A percentile compares a stretch with the other conserved stretches of the same genome.
Evolutionary conservation across 2,888 invertebrate genomes (phyloP).

Genomic region (Drosophila austrosaltans): DNA sequence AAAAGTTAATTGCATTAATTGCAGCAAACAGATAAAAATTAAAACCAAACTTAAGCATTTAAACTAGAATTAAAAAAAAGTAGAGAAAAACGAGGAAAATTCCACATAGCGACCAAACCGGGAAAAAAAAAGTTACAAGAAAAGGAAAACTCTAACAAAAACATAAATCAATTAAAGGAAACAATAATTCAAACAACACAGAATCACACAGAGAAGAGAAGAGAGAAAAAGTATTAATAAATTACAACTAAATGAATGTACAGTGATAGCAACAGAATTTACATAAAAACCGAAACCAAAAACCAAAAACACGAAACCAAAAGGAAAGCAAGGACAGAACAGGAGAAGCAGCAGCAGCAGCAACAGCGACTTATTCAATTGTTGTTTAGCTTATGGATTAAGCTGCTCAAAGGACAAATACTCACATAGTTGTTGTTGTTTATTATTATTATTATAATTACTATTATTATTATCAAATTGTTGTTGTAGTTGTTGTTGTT

Average conservation of each 20-base stretch:
- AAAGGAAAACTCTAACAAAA: conserved; percentile 43
- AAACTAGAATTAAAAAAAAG: conserved; percentile 32
- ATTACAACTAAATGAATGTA: conserved; percentile 33
- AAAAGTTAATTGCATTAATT: conserved; percentile 53
- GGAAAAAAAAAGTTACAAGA: conserved; percentile 24
- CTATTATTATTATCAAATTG: conserved; percentile 5
- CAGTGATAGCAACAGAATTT: conserved; percentile 69
- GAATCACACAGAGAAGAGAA: conserved; percentile 25
- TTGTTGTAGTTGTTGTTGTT: conserved; percentile 21
- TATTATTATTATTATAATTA: conserved; percentile 30
- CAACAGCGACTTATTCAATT: conserved; percentile 30
- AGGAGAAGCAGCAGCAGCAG: conserved; percentile 14
- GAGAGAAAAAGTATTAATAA: conserved; percentile 39
- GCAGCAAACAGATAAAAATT: conserved; percentile 41
- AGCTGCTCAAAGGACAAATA: conserved; percentile 10
- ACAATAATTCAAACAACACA: conserved; percentile 59
- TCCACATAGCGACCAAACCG: conserved; percentile 47
- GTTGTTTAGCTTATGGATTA: conserved; percentile 34
- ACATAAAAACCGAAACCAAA: conserved; percentile 41
- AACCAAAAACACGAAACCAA: conserved; percentile 17
- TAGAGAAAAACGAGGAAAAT: conserved; percentile 28
- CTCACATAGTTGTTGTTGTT: conserved; percentile 40
- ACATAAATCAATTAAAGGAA: conserved; percentile 73
- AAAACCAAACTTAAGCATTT: conserved; percentile 37
- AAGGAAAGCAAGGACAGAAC: conserved; percentile 25